phyloP scores from a whole-genome alignment of 2,113 vertebrate genomes.

The Origma solitaria region DNA sequence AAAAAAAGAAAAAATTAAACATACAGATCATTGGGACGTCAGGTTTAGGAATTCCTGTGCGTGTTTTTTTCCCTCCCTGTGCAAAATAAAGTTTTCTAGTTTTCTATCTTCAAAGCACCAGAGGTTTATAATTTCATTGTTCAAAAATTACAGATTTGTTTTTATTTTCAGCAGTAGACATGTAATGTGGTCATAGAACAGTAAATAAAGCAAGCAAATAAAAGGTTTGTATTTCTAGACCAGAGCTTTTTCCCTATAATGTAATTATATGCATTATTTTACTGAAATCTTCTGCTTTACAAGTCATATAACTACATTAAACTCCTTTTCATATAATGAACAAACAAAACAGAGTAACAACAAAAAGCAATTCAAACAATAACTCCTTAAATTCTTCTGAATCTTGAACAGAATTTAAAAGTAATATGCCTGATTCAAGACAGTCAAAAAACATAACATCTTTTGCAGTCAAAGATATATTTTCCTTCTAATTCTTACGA shows the following conservation, averaged over 20 bases:
- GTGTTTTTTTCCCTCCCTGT: accelerated
- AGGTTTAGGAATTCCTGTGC: accelerated
- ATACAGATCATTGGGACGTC: neutral
- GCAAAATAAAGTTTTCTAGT: neutral
- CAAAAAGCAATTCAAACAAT: accelerated
- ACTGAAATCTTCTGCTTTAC: neutral
- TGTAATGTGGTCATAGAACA: neutral
- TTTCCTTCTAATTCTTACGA: neutral
- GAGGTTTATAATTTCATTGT: neutral
- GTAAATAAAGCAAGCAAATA: neutral
- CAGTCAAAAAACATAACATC: neutral
- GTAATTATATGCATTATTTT: neutral
- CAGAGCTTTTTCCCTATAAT: neutral
- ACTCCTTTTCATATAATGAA: neutral
- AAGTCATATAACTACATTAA: neutral
- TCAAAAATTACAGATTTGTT: neutral
- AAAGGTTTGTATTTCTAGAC: neutral
- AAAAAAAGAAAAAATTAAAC: neutral
- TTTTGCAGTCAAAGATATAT: neutral
- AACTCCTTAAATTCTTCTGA: neutral
- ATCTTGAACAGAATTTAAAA: neutral
- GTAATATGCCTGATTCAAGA: neutral
- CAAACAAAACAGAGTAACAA: neutral
- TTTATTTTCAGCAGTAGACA: neutral
- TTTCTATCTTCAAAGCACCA: neutral